Percentiles rank a stretch among this genome's conserved stretches.
phyloP scores from a whole-genome alignment of 2,113 vertebrate species.

The Etheostoma cragini region DNA sequence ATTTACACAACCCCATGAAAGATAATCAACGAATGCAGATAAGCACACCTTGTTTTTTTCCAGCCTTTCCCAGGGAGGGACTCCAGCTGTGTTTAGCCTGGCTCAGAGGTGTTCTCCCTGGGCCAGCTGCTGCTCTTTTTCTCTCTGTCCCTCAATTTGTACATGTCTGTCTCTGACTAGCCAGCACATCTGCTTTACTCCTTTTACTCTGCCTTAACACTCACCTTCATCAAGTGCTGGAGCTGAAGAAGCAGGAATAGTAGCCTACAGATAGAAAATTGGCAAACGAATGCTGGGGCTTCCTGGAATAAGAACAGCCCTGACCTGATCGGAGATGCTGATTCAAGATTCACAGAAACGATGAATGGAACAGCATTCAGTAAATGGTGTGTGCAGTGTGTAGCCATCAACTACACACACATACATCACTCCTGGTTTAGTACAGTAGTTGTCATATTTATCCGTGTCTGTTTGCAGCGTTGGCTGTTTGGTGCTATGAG shows the following conservation, averaged over 20 bases:
- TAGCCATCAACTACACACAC: slow-evolving; percentile 12
- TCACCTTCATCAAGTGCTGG: slow-evolving; percentile 26
- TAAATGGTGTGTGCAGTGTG: neutral
- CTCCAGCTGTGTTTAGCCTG: slow-evolving; percentile 58
- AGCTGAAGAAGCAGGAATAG: slow-evolving; percentile 34
- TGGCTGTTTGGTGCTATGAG: slow-evolving; percentile 2
- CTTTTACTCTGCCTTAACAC: slow-evolving; percentile 10
- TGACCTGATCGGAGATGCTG: slow-evolving; percentile 42
- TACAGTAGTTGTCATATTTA: slow-evolving; percentile 22
- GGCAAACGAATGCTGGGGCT: slow-evolving; percentile 25
- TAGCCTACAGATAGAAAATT: slow-evolving; percentile 33
- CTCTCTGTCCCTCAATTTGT: slow-evolving; percentile 6
- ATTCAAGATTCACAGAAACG: slow-evolving; percentile 51
- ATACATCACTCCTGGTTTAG: slow-evolving; percentile 26
- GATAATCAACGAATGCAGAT: slow-evolving; percentile 10
- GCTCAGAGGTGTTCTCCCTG: slow-evolving; percentile 59
- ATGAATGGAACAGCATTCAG: slow-evolving; percentile 36
- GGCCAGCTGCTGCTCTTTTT: slow-evolving; percentile 44
- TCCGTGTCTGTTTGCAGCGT: slow-evolving; percentile 24
- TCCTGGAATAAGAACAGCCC: slow-evolving; percentile 41
- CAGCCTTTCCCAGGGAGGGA: slow-evolving; percentile 34
- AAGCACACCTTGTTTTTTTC: slow-evolving; percentile 7
- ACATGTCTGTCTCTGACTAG: slow-evolving; percentile 12
- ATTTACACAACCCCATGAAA: neutral
- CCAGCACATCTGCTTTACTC: slow-evolving; percentile 38